phyloP scores from a whole-genome alignment of 2,888 invertebrate genomes.

The Orthosia cruda region DNA sequence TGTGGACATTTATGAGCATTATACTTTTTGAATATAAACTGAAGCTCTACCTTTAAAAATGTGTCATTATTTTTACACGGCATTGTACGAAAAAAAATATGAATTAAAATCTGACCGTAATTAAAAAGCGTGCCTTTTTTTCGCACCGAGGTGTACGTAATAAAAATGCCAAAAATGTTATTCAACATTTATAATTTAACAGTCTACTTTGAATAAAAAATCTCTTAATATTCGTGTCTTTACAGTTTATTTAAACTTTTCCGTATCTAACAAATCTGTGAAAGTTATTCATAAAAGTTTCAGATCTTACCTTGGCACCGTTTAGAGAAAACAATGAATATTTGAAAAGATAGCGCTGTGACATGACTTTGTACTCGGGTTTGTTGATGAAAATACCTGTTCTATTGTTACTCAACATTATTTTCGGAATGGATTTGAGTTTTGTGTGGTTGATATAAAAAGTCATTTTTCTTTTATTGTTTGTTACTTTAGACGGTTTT shows the following conservation, averaged over 20 bases:
- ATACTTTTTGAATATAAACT: neutral
- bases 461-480: no score
- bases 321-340: constrained; percentile 44
- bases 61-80: neutral
- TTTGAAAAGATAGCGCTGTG: constrained; percentile 45
- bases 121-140: constrained; percentile 10
- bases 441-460: neutral
- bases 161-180: neutral
- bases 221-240: neutral
- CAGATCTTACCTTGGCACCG: constrained; percentile 51
- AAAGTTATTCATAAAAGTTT: constrained; percentile 46
- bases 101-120: neutral
- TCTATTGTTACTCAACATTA: neutral
- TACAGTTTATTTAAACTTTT: constrained; percentile 12
- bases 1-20: neutral
- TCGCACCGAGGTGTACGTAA: neutral
- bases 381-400: neutral
- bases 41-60: no score
- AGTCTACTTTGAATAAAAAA: neutral
- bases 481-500: no score
- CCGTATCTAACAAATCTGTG: neutral
- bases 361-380: constrained; percentile 39
- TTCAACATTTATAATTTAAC: neutral
- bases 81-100: neutral
- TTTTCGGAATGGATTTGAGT: neutral